Evolutionary conservation across 2,113 vertebrate species (phyloP), one percentile per base, ranked within the genome.

Genomic region (Sander vitreus): DNA sequence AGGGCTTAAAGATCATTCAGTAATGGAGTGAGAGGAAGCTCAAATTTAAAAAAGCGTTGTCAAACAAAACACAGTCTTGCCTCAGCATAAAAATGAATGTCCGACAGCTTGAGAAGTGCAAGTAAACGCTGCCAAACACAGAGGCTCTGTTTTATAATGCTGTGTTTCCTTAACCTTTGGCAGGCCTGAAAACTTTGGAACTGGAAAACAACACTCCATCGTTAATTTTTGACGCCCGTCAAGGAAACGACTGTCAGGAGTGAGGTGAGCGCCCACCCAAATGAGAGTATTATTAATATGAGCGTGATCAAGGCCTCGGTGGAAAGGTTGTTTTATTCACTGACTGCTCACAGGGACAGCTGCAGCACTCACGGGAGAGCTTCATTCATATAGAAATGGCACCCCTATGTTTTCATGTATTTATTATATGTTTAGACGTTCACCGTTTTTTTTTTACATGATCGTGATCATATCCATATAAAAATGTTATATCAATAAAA

Each of bases 91-190:
- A 77, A 70, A 27, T 6, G 33, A 55, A 36, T 1, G 76, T 80
- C 81, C 64, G 60, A 71, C 69, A 85, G 66, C 55, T 77, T 43
- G 59, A 80, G 68, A 68, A 78, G 66, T 53, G 68, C 36, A 60
- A 72, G 81, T 39, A 65, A 89, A 25, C 64, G 76, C 80, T 73
- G 71, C 53, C 88, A 90, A 91, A 92, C 87, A 93, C 72, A 66
- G 75, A 55, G 76, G 81, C 76, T 85, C 70, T 81, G 72, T 78
- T 84, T 86, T 81, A 84, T 70, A 62, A 80, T 33, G 81, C 9
- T 43, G 54, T 90, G 88, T 93, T 91, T 89, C 88, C 58, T 88
- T 91, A 91, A 91, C 90, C 91, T 91, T 70, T 91, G 87, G 76
- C 84, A 91, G 73, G 76, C 78, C 74, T 59, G 73, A 83, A 76